These are phyloP conservation scores for Hyalella azteca DNA, from an alignment of 2,888 invertebrate genomes.

Conservation along the genomic window DNA sequence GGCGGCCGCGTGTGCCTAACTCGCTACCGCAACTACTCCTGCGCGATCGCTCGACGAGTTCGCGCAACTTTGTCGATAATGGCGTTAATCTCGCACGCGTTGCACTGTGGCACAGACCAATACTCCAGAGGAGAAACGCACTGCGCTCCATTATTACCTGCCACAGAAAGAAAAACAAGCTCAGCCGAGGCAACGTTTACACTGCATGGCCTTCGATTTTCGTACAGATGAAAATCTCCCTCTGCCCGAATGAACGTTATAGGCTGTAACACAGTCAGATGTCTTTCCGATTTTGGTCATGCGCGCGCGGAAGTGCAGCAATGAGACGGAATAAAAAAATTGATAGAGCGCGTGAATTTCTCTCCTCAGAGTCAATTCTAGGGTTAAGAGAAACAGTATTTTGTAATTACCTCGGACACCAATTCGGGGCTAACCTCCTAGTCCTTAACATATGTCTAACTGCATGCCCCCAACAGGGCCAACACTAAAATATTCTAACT, in stretches of 20 bases:
- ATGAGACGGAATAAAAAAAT: neutral
- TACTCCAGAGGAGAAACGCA: conserved; percentile 13
- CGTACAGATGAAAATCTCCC: neutral
- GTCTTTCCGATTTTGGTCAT: neutral
- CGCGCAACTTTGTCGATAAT: conserved; percentile 21
- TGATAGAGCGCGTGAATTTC: neutral
- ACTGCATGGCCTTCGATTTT: neutral
- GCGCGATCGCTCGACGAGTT: neutral
- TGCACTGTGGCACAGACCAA: neutral
- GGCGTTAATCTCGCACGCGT: conserved; percentile 16
- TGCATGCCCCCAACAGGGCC: no score
- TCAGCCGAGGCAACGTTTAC: neutral
- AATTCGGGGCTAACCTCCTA: no score
- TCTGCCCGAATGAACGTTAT: neutral
- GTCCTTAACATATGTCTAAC: no score
- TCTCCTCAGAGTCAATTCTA: no score
- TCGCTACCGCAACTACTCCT: no score
- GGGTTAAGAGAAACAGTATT: no score
- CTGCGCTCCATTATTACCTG: conserved; percentile 25
- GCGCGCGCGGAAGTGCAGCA: neutral
- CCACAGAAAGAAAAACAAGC: conserved; percentile 23
- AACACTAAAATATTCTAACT: no score
- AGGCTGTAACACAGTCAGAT: neutral
- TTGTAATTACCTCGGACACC: no score
- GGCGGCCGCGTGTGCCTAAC: no score